Conservation (phyloP, 2,113 vertebrate genomes). For the Sebastes schlegelii region DNA sequence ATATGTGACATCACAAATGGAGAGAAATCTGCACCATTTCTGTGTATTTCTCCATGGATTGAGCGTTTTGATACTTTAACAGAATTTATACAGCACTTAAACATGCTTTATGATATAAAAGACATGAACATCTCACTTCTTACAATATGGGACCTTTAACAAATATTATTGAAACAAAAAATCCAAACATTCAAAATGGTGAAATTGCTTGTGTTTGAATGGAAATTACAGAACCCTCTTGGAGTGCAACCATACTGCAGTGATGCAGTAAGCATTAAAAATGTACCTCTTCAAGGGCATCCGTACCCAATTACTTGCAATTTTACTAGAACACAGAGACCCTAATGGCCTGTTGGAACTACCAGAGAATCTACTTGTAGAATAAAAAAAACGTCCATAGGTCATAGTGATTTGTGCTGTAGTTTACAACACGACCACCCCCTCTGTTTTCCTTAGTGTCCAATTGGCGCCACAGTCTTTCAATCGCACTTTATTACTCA, state of each 20-base stretch:
- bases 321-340: slow-evolving; percentile 31
- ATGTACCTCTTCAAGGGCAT: slow-evolving; percentile 21
- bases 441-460: slow-evolving; percentile 24
- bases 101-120: no score
- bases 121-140: no score
- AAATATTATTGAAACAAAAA: background rate
- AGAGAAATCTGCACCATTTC: no score
- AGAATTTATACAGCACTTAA: no score
- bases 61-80: no score
- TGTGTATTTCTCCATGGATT: no score
- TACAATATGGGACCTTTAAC: no score
- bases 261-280: background rate
- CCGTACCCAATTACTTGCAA: slow-evolving; percentile 15
- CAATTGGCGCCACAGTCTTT: slow-evolving; percentile 39
- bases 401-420: slow-evolving; percentile 17
- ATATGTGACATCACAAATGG: no score
- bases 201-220: background rate
- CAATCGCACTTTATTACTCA: slow-evolving; percentile 35
- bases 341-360: slow-evolving; percentile 15
- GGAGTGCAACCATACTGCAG: background rate
- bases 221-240: background rate
- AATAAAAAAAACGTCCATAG: slow-evolving; percentile 3
- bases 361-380: slow-evolving; percentile 1
- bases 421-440: slow-evolving; percentile 28
- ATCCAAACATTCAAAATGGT: background rate